Conservation (phyloP, 2,797 vertebrate species). For the Bothrops alternatus region DNA sequence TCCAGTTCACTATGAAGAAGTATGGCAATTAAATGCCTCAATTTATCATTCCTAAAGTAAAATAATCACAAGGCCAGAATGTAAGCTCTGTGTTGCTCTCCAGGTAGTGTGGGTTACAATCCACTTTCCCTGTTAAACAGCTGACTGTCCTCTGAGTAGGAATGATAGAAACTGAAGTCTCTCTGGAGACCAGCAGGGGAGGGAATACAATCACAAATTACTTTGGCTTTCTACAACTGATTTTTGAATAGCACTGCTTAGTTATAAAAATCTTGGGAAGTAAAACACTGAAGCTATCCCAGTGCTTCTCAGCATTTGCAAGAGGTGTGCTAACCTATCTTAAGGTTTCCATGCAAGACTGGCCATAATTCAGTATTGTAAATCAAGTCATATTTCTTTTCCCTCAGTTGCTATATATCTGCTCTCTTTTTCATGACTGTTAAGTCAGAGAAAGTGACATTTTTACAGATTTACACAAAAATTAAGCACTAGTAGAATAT, state of each 20-base stretch:
- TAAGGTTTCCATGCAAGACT: not conserved
- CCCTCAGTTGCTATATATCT: not conserved
- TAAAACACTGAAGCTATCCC: not conserved
- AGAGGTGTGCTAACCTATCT: not conserved
- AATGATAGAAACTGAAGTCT: not conserved
- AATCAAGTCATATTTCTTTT: not conserved
- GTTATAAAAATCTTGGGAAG: not conserved
- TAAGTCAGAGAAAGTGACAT: not conserved
- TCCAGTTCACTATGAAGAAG: not conserved
- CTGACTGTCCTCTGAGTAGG: not conserved
- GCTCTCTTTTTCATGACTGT: not conserved
- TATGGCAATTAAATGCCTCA: not conserved
- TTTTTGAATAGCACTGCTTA: not conserved
- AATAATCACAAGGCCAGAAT: constrained; percentile 6
- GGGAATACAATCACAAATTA: not conserved
- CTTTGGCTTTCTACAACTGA: not conserved
- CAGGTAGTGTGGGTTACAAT: not conserved
- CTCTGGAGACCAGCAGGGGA: not conserved
- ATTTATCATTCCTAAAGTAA: constrained; percentile 30
- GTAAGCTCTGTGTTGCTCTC: not conserved
- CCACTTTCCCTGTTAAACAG: not conserved
- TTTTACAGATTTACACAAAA: not conserved
- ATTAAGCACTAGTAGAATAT: not conserved
- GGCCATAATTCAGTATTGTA: not conserved
- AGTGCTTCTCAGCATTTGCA: not conserved